A percentile compares a stretch with the other conserved stretches of the same genome.
Evolutionary conservation across 1,140 invertebrate genomes (phyloP).

Genomic region (Drosophila equinoxialis): DNA sequence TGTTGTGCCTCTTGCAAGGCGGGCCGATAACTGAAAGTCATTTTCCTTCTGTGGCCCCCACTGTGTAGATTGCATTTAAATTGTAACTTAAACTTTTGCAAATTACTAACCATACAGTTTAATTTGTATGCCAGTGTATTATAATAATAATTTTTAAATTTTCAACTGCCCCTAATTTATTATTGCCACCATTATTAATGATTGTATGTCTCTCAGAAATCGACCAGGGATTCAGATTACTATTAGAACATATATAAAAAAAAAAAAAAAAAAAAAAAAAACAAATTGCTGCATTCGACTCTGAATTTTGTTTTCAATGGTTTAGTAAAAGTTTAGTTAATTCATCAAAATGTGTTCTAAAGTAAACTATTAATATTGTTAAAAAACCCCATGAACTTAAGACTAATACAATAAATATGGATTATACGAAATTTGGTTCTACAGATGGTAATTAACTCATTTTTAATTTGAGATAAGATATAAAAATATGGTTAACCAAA

Average conservation of each 20-base stretch:
- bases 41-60: background rate
- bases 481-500: too few relatives aligned
- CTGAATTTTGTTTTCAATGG: background rate
- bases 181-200: slow-evolving; percentile 3
- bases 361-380: slow-evolving; percentile 23
- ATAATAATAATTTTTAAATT: slow-evolving; percentile 2
- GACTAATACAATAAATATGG: slow-evolving; percentile 22
- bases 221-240: background rate
- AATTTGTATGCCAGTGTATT: slow-evolving; percentile 5
- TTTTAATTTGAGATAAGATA: too few relatives aligned
- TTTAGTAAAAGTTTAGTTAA: slow-evolving; percentile 13
- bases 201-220: background rate
- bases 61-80: slow-evolving; percentile 19
- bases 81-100: slow-evolving; percentile 18
- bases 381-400: slow-evolving; percentile 8
- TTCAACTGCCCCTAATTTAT: slow-evolving; percentile 11
- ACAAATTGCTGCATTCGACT: slow-evolving; percentile 1
- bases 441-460: too few relatives aligned
- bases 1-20: slow-evolving; percentile 86
- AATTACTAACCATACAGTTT: slow-evolving; percentile 14
- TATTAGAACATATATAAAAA: background rate
- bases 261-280: too few relatives aligned
- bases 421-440: slow-evolving; percentile 1
- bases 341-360: slow-evolving; percentile 15
- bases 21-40: slow-evolving; percentile 8